These are phyloP conservation scores for Gymnoscopelus braueri DNA, from an alignment of 2,797 vertebrate genomes.

Conservation along the genomic window DNA sequence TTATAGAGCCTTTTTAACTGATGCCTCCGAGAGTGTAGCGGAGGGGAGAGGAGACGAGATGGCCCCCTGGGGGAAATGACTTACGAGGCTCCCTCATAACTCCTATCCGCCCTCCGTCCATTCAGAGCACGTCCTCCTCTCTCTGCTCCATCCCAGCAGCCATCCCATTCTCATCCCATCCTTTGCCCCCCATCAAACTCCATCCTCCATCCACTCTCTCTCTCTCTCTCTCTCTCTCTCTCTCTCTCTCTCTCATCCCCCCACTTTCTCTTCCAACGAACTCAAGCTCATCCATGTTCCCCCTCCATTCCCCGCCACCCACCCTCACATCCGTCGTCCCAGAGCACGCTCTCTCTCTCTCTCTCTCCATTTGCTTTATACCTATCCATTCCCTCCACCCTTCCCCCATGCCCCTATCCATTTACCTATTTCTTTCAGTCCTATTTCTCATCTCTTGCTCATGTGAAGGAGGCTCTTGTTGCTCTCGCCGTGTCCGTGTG, in stretches of 20 bases:
- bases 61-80: slow-evolving; percentile 59
- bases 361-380: slow-evolving; percentile 11
- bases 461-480: slow-evolving; percentile 21
- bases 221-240: not conserved
- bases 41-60: slow-evolving; percentile 47
- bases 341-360: not conserved
- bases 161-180: slow-evolving; percentile 29
- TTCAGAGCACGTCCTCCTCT: slow-evolving; percentile 49
- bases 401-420: slow-evolving; percentile 10
- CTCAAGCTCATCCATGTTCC: not conserved
- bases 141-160: slow-evolving; percentile 27
- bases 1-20: slow-evolving; percentile 74
- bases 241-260: slow-evolving; percentile 11
- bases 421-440: slow-evolving; percentile 19
- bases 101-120: slow-evolving; percentile 32
- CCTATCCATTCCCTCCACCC: not conserved
- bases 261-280: slow-evolving; percentile 16
- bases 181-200: slow-evolving; percentile 33
- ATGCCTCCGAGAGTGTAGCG: slow-evolving; percentile 59
- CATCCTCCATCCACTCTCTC: slow-evolving; percentile 21
- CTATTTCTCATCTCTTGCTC: slow-evolving; percentile 17
- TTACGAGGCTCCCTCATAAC: slow-evolving; percentile 61
- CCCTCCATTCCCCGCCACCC: not conserved
- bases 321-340: slow-evolving; percentile 36
- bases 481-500: slow-evolving; percentile 9